Conservation (phyloP, 2,113 vertebrate genomes). For the Naja naja region DNA sequence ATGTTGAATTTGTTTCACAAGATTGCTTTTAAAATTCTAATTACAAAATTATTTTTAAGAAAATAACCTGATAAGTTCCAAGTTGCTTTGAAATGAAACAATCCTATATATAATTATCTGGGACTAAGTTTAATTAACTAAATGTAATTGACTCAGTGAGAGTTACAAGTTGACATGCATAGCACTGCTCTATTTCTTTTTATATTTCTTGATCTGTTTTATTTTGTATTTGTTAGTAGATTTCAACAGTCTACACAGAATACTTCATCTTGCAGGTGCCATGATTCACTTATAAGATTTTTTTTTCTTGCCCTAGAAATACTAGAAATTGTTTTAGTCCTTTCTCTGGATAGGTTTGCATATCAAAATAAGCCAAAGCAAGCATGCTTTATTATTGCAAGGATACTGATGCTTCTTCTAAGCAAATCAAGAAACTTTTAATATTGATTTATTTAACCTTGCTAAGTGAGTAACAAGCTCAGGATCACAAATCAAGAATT, state of each 20-base stretch:
- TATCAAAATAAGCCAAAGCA: neutral
- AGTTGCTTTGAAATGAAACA: slow-evolving; percentile 15
- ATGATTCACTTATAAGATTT: neutral
- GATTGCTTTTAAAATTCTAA: slow-evolving; percentile 71
- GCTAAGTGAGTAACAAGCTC: neutral
- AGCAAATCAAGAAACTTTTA: neutral
- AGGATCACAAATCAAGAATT: neutral
- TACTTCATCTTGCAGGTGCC: neutral
- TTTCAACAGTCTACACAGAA: neutral
- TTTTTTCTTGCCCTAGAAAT: neutral
- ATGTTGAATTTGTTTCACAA: slow-evolving; percentile 69
- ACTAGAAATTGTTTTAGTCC: neutral
- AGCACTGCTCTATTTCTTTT: neutral
- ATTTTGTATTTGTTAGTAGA: neutral
- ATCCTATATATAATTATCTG: neutral
- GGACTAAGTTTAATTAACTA: neutral
- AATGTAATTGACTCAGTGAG: neutral
- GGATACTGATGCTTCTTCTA: neutral
- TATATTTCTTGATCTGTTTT: neutral
- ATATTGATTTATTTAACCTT: neutral
- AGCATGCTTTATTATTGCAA: neutral
- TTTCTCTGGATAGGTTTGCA: neutral
- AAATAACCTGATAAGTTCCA: slow-evolving; percentile 26
- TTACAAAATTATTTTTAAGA: slow-evolving; percentile 58
- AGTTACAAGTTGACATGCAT: neutral